Percentiles rank a stretch among this genome's conserved stretches.
Evolutionary conservation across 2,888 invertebrate genomes (phyloP).

Genomic region (Mechanitis messenoides): DNA sequence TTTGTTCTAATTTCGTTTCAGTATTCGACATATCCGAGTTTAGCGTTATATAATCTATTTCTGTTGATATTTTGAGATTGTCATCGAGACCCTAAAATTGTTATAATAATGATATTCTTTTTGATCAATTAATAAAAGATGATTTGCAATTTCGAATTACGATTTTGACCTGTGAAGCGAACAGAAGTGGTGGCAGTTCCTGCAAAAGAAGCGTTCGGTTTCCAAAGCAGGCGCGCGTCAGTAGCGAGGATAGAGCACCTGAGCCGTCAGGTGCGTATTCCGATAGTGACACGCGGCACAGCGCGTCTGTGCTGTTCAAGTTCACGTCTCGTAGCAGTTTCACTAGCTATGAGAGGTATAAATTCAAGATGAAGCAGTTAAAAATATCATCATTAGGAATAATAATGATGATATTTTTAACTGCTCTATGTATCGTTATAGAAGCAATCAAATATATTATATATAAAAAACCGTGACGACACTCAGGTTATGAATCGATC

Average conservation of each 20-base stretch:
- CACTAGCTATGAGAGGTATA: constrained; percentile 46
- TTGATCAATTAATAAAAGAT: background rate
- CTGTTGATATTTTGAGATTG: constrained; percentile 43
- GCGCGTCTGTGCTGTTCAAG: constrained; percentile 48
- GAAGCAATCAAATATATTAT: too few relatives aligned
- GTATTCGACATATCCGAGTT: constrained; percentile 41
- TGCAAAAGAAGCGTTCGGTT: constrained; percentile 40
- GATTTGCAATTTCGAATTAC: background rate
- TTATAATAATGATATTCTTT: background rate
- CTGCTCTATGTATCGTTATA: too few relatives aligned
- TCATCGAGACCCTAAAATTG: constrained; percentile 53
- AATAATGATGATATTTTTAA: too few relatives aligned
- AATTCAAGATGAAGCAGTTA: background rate
- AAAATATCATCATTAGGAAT: too few relatives aligned
- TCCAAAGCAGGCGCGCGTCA: constrained; percentile 44
- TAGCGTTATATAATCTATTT: constrained; percentile 48
- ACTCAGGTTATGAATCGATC: too few relatives aligned
- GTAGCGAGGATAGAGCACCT: constrained; percentile 43
- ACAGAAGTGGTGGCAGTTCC: constrained; percentile 56
- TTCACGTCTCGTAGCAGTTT: constrained; percentile 60
- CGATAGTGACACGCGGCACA: constrained; percentile 51
- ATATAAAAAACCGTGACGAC: too few relatives aligned
- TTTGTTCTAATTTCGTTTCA: constrained; percentile 40
- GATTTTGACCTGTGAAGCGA: constrained; percentile 56
- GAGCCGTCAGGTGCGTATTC: constrained; percentile 63